A percentile compares a stretch with the other conserved stretches of the same genome.
phyloP scores from a whole-genome alignment of 2,888 invertebrate species.

The Nomada ferruginata region DNA sequence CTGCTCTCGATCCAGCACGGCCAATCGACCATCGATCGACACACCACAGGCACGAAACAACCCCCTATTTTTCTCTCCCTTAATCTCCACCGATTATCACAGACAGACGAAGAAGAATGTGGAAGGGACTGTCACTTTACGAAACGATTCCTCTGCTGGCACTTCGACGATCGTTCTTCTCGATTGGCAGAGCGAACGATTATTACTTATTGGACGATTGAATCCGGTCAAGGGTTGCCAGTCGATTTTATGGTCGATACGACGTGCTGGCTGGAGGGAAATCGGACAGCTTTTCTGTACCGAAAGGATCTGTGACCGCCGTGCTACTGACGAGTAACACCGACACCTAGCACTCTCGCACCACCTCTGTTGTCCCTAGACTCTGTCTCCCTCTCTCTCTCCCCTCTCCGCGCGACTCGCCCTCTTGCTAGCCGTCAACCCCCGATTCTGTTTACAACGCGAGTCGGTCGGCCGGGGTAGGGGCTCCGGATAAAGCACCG shows the following conservation, averaged over 20 bases:
- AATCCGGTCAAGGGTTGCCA: background rate
- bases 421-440: conserved; percentile 45
- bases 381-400: background rate
- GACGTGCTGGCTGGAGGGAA: background rate
- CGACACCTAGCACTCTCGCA: conserved; percentile 52
- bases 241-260: background rate
- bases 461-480: conserved; percentile 5
- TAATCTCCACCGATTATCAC: background rate
- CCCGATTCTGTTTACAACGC: conserved; percentile 58
- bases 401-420: conserved; percentile 31
- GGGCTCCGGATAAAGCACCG: conserved; percentile 7
- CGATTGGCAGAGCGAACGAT: no score
- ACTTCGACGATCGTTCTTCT: background rate
- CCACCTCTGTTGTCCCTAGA: conserved; percentile 49
- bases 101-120: fast-evolving
- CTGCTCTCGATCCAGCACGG: conserved; percentile 26
- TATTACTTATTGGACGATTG: background rate
- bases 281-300: conserved; percentile 35
- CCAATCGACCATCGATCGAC: conserved; percentile 33
- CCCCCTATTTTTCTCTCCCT: background rate
- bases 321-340: conserved; percentile 56
- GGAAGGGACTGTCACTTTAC: background rate
- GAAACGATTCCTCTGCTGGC: background rate
- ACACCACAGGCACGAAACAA: background rate
- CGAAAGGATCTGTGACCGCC: conserved; percentile 57